Base-by-base conservation (phyloP, 2,888 invertebrate genomes). In the Rhamphomyia laevipes region DNA sequence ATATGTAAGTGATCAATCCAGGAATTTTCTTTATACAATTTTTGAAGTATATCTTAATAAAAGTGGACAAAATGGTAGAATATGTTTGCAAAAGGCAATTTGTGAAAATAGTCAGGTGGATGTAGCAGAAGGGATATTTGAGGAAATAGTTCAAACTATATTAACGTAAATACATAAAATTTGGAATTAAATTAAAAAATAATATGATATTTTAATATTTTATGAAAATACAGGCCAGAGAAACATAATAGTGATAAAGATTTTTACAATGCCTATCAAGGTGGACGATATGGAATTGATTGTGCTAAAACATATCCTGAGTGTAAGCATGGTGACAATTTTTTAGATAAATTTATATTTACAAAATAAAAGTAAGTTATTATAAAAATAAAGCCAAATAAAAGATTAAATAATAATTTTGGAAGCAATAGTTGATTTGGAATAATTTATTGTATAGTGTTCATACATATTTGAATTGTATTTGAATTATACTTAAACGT, bases 281-380 rank as follows among this genome's bases (percentile, higher is more conserved):
- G 78, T 35, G 85, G 85, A 1, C 68, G 75, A 53, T 77, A 74
- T 60, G 80, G 80, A 65, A 77, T 77, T 49, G 74, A 81, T 65
- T 85, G 85, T 59, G 62, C 73, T 13, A 71, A 69, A 30, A 66
- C 78, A 15, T 85, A 80, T 63, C 64, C 70, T n/a, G 68, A 67
- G 1, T 85, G 85, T 59, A 77, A 77, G 15, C 68, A 75, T 52
- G 81, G 78, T 11, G 68, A 74, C 50, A 78, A 80, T 1, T 59
- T 82, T 30, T 66, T 82, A 62, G 81, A 82, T 60, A 55, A 52
- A 56, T 50, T 55, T 50, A 31, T 48, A 50, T 53, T 48, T 18
- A 31, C 21, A 33, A 37, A 35, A 21, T 15, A 31, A 11, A 27
- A n/a, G n/a, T n/a, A n/a, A n/a, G n/a, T n/a, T n/a, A n/a, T n/a